Evolutionary conservation across 2,888 invertebrate species (phyloP).

Genomic region (Invenusta paracnida): DNA sequence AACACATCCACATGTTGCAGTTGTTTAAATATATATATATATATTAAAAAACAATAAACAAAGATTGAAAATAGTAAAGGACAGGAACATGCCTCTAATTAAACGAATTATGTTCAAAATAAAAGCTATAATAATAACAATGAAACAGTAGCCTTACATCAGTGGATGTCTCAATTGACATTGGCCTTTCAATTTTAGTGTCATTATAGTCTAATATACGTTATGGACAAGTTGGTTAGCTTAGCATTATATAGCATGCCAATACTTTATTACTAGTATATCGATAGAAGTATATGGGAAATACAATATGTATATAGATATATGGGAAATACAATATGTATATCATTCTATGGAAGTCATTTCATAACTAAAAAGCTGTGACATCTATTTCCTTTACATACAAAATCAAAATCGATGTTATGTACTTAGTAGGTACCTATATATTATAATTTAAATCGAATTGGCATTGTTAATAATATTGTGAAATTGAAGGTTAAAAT

Average conservation of each 20-base stretch:
- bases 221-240: not conserved
- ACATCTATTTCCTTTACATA: not conserved
- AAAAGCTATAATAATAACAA: too few relatives aligned
- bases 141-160: too few relatives aligned
- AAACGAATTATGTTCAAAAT: too few relatives aligned
- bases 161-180: too few relatives aligned
- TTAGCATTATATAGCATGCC: not conserved
- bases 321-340: not conserved
- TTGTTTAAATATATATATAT: too few relatives aligned
- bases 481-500: not conserved
- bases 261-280: not conserved
- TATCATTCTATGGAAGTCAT: not conserved
- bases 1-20: too few relatives aligned
- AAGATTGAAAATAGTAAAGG: too few relatives aligned
- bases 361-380: not conserved
- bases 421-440: not conserved
- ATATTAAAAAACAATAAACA: too few relatives aligned
- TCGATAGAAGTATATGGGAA: not conserved
- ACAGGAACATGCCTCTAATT: too few relatives aligned
- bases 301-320: not conserved
- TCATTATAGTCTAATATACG: not conserved
- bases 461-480: not conserved
- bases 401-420: not conserved
- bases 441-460: not conserved
- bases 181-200: too few relatives aligned